Evolutionary conservation across 1,140 invertebrate genomes (phyloP).

Genomic region (Cyclina sinensis): DNA sequence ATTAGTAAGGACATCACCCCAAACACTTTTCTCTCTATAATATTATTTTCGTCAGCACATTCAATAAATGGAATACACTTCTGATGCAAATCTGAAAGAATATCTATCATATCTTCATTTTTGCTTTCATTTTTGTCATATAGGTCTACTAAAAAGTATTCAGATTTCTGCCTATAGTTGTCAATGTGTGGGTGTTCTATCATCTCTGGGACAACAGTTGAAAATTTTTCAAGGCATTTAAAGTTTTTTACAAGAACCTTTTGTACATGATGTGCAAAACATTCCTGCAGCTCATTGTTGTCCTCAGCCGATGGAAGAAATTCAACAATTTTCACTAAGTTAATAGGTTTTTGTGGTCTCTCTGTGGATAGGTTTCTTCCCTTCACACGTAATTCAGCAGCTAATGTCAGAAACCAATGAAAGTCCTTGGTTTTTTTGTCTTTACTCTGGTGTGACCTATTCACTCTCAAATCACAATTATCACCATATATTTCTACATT

Average conservation of each 20-base stretch:
- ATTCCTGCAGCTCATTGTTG: not conserved
- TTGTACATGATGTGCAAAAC: not conserved
- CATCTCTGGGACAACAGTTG: not conserved
- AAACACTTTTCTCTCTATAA: slow-evolving; percentile 49
- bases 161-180: not conserved
- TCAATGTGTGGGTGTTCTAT: not conserved
- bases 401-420: slow-evolving; percentile 65
- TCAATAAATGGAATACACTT: slow-evolving; percentile 55
- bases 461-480: slow-evolving; percentile 62
- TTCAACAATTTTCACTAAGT: not conserved
- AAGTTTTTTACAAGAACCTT: not conserved
- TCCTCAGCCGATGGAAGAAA: not conserved
- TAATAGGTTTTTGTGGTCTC: not conserved
- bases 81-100: slow-evolving; percentile 64
- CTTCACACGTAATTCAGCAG: not conserved
- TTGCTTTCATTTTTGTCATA: slow-evolving; percentile 70
- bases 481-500: slow-evolving; percentile 53
- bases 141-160: not conserved
- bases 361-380: not conserved
- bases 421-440: slow-evolving; percentile 54
- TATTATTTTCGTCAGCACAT: slow-evolving; percentile 34
- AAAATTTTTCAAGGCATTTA: slow-evolving; percentile 15
- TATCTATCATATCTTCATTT: slow-evolving; percentile 70
- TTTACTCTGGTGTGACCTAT: slow-evolving; percentile 51
- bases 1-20: slow-evolving; percentile 73